Conservation (phyloP, 2,888 invertebrate genomes). For the Melitaea athalia region DNA sequence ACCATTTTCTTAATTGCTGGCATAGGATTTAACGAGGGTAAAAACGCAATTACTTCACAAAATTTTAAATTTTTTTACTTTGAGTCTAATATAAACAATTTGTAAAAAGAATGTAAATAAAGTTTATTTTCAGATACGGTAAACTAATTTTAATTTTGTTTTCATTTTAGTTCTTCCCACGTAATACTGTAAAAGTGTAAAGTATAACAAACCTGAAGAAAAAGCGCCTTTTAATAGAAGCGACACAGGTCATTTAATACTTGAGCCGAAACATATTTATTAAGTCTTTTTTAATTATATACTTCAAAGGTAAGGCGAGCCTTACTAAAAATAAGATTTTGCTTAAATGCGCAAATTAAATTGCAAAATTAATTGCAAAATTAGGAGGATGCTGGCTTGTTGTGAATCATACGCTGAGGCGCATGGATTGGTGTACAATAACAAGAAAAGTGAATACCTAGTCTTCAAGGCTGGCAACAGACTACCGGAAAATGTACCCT, state of each 20-base stretch:
- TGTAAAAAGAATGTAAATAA: constrained; percentile 7
- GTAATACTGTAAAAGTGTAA: constrained; percentile 5
- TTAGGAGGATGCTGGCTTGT: no score
- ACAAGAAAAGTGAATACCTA: no score
- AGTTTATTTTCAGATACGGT: constrained; percentile 2
- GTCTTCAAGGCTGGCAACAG: no score
- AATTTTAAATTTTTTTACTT: constrained; percentile 50
- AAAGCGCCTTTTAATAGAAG: constrained; percentile 1
- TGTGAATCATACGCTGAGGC: no score
- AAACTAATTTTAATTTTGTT: neutral
- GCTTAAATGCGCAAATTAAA: no score
- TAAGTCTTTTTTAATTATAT: constrained; percentile 19
- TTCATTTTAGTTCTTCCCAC: neutral
- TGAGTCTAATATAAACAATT: constrained; percentile 38
- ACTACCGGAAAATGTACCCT: no score
- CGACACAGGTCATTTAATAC: constrained; percentile 13
- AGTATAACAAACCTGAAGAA: neutral
- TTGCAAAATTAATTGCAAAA: no score
- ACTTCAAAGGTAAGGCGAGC: constrained; percentile 14
- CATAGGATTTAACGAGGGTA: constrained; percentile 68
- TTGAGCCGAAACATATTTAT: constrained; percentile 19
- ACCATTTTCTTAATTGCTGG: constrained; percentile 65
- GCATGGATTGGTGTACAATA: no score
- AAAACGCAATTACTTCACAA: constrained; percentile 61
- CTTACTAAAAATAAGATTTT: neutral